Evolutionary conservation across 37 sponge, comb jelly and placozoan genomes (phyloP), one percentile per base, ranked within the genome.

Genomic region (Lycopodina hypogea): DNA sequence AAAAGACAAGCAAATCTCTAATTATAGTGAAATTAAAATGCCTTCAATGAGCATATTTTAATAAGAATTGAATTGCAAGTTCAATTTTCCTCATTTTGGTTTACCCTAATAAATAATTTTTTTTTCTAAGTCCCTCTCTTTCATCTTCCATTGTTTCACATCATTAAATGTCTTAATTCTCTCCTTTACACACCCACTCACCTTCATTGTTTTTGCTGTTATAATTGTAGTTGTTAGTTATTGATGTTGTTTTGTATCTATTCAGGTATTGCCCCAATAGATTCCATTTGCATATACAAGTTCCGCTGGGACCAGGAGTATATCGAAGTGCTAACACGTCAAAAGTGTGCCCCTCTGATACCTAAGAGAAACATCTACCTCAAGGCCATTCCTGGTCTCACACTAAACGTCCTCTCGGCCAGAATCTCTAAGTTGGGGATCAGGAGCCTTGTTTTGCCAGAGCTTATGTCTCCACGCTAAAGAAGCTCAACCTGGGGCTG

Each of bases 381-480:
- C 30, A 73, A 56, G 42, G 76, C 76, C 76, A 79, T 85, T 32
- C 86, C 86, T 24, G 74, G 75, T 8, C 79, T 85, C 11, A 85
- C 72, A 55, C 59, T 66, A 35, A 85, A 85, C 35, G 86, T 79
- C 45, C 79, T 85, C 56, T 85, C 86, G 6, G 79, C 79, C 11
- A 62, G 86, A 19, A 78, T 85, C 40, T 79, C 86, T 6, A 85
- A 85, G 45, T 63, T 79, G 14, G 79, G 78, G 1, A 69, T 79
- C 24, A 68, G 76, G 21, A 85, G 74, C 41, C 22, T 72, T 0
- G 86, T 75, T 1, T 59, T 85, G 1, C 23, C 86, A 28, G 86
- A 85, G 35, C 72, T 2, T 79, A 85, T 50, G 68, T 85, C 28
- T 71, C 79, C 4, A 45, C 68, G 39, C 19, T 85, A 3, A 85